Base-by-base conservation (phyloP, 2,113 vertebrate species). In the Grus americana region DNA sequence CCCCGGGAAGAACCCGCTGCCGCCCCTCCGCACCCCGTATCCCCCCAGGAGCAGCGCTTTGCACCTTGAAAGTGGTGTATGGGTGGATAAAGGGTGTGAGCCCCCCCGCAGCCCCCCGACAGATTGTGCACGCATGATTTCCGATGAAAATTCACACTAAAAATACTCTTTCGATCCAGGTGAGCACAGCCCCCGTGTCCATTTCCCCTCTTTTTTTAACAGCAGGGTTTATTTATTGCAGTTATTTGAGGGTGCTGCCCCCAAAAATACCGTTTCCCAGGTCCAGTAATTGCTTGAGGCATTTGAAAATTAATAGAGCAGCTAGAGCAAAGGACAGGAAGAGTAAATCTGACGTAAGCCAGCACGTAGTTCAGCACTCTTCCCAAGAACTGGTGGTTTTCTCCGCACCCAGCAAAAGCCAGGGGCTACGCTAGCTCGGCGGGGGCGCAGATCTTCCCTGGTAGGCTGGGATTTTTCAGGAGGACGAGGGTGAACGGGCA, bases 281-380 rank as follows among this genome's bases (percentile, higher is more conserved):
- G 92, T 70, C 27, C 3, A 9, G 80, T 73, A 91, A 94, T 96
- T 73, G 89, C 87, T 88, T 0, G 9, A 96, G 71, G 81, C 90
- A 44, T 91, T 92, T 94, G 68, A 76, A 95, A 97, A 94, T 91
- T 90, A 96, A 90, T 32, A 86, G 92, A 93, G 81, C 92, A 96
- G 75, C 88, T 71, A 83, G 68, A 95, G 94, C 59, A 94, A 90
- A 92, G 86, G 86, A 94, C 92, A 80, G 90, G 54, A 95, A 86
- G 82, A 95, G 93, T 97, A 96, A 97, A 97, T 95, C 94, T 97
- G 93, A 97, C 4, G 75, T 97, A 97, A 98, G 57, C 71, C 83
- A 86, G 90, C 71, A 11, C 40, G 83, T 95, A 97, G 96, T 95
- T 97, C 95, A 81, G 71, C 1, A 29, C 49, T 95, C 16, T 90